A percentile compares a stretch with the other conserved stretches of the same genome.
Evolutionary conservation across 2,113 vertebrate genomes (phyloP).

Genomic region (Ictalurus punctatus): DNA sequence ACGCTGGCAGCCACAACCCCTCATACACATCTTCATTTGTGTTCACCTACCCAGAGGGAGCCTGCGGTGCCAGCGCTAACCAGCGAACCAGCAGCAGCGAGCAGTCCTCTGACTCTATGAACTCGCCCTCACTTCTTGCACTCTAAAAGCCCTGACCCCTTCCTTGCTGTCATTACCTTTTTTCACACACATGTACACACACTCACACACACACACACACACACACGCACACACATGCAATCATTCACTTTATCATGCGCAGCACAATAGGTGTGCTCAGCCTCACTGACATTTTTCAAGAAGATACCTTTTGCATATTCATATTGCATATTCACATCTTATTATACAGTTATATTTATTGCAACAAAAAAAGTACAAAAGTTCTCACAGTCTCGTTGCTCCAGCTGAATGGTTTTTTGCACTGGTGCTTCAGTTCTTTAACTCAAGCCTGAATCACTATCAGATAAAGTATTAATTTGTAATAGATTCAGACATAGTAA

Average conservation of each 20-base stretch:
- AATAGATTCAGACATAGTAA: constrained; percentile 46
- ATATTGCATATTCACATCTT: not conserved
- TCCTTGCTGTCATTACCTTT: constrained; percentile 24
- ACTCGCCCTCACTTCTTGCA: constrained; percentile 92
- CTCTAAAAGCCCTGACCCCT: constrained; percentile 76
- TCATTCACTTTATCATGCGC: constrained; percentile 15
- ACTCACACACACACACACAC: constrained; percentile 24
- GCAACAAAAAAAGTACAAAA: not conserved
- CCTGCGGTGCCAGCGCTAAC: constrained; percentile 87
- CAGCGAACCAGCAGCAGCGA: constrained; percentile 96
- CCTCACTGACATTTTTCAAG: not conserved
- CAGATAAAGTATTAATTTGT: constrained; percentile 52
- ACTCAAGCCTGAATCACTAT: constrained; percentile 32
- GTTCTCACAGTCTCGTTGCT: not conserved
- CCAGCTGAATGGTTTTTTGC: not conserved
- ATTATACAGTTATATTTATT: constrained; percentile 23
- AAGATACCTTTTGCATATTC: not conserved
- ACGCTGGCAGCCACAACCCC: constrained; percentile 82
- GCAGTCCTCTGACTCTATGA: constrained; percentile 93
- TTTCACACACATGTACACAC: not conserved
- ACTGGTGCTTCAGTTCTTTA: constrained; percentile 39
- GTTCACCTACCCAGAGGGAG: constrained; percentile 99
- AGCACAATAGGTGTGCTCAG: not conserved
- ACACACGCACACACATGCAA: constrained; percentile 27
- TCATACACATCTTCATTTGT: constrained; percentile 99